phyloP scores from a whole-genome alignment of 1,140 invertebrate species.

The Drosophila kepulauana region DNA sequence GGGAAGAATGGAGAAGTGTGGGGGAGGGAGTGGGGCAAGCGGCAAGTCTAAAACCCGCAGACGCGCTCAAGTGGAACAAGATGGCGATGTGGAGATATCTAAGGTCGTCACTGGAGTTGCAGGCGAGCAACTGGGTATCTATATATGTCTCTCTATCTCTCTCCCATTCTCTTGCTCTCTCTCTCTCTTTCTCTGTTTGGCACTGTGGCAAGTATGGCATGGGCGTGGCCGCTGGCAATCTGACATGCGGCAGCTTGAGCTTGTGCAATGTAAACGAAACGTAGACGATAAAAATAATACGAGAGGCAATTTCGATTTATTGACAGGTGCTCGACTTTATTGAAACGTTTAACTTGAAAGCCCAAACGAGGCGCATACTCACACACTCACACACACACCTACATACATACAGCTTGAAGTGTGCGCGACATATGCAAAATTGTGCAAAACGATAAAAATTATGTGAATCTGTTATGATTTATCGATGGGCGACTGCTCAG shows the following conservation, averaged over 20 bases:
- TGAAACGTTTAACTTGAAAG: constrained; percentile 82
- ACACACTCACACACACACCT: constrained; percentile 2
- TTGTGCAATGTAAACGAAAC: constrained; percentile 78
- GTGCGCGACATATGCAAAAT: constrained; percentile 70
- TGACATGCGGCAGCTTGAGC: constrained; percentile 52
- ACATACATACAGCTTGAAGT: not conserved
- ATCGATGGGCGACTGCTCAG: constrained; percentile 38
- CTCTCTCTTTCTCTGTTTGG: constrained; percentile 18
- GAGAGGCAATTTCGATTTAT: constrained; percentile 83
- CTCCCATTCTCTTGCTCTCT: no score
- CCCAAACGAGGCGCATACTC: constrained; percentile 24
- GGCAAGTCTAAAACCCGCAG: constrained; percentile 52
- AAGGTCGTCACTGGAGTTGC: constrained; percentile 42
- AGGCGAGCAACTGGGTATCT: not conserved
- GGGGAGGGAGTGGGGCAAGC: not conserved
- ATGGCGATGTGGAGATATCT: constrained; percentile 57
- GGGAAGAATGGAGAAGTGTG: no score
- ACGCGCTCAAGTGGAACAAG: constrained; percentile 73
- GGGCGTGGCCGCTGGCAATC: constrained; percentile 51
- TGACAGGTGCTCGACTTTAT: constrained; percentile 83
- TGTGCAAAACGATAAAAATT: constrained; percentile 79
- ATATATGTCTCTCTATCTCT: no score
- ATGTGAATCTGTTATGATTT: constrained; percentile 77
- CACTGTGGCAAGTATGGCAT: constrained; percentile 13
- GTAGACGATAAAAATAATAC: constrained; percentile 82